Percentiles rank a stretch among this genome's conserved stretches.
Evolutionary conservation across 1,140 invertebrate species (phyloP).

Genomic region (Arctopsyche grandis): DNA sequence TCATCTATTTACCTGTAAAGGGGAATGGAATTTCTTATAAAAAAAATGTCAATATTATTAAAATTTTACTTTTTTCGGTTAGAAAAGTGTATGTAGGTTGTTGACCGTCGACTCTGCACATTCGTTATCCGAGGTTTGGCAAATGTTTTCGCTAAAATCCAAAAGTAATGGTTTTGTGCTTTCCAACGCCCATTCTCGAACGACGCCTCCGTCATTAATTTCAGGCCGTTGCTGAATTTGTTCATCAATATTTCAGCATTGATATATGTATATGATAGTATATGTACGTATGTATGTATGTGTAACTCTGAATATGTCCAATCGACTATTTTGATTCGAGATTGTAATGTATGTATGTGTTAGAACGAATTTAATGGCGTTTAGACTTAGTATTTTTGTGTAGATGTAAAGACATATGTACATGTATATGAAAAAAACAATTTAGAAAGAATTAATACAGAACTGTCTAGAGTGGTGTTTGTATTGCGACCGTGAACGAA

Average conservation of each 20-base stretch:
- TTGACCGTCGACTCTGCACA: not conserved
- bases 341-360: too few species aligned
- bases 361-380: too few species aligned
- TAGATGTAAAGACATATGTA: not conserved
- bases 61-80: too few species aligned
- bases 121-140: not conserved
- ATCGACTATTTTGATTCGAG: too few species aligned
- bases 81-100: too few species aligned
- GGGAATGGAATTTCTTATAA: too few species aligned
- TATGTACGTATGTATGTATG: not conserved
- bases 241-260: not conserved
- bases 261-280: not conserved
- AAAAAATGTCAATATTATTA: too few species aligned
- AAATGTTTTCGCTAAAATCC: conserved; percentile 13
- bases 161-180: conserved; percentile 10
- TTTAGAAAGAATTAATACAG: not conserved
- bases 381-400: too few species aligned
- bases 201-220: not conserved
- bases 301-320: too few species aligned
- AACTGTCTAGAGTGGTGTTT: not conserved
- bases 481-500: not conserved
- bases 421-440: not conserved
- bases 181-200: not conserved
- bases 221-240: not conserved
- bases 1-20: too few species aligned